These are phyloP conservation scores for Luffia ferchaultella DNA, from an alignment of 2,888 invertebrate genomes.

Conservation along the genomic window DNA sequence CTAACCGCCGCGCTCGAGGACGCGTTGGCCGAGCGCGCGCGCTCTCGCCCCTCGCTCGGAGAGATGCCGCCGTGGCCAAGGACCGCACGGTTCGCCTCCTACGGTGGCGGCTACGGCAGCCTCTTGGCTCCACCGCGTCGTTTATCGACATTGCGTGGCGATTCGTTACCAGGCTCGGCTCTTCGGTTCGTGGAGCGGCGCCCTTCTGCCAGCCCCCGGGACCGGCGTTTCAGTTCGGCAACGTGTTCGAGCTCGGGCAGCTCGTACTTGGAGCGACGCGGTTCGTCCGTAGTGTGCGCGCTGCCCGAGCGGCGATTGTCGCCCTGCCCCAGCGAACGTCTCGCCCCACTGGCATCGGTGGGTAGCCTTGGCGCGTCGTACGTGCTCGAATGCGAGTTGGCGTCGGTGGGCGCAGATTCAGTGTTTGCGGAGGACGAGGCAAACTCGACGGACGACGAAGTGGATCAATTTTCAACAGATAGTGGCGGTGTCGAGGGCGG, in stretches of 20 bases:
- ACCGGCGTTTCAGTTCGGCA: constrained; percentile 78
- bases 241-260: constrained; percentile 88
- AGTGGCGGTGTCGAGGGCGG: constrained; percentile 70
- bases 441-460: constrained; percentile 84
- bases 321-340: constrained; percentile 68
- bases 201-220: constrained; percentile 51
- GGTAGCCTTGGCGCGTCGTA: constrained; percentile 78
- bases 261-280: constrained; percentile 82
- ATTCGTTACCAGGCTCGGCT: constrained; percentile 68
- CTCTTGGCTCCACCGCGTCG: constrained; percentile 73
- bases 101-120: constrained; percentile 74
- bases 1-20: constrained; percentile 79
- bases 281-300: constrained; percentile 80
- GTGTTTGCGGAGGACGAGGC: constrained; percentile 78
- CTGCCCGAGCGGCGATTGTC: constrained; percentile 83
- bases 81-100: constrained; percentile 49
- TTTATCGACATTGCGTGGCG: constrained; percentile 64
- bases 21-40: constrained; percentile 51
- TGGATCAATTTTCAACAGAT: constrained; percentile 85
- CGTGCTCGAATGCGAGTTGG: constrained; percentile 74
- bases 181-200: constrained; percentile 59
- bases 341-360: constrained; percentile 82
- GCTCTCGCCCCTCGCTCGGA: constrained; percentile 70
- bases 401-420: constrained; percentile 79
- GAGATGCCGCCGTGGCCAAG: constrained; percentile 69